phyloP scores from a whole-genome alignment of 2,888 invertebrate species.

The Drosophila niveifrons region DNA sequence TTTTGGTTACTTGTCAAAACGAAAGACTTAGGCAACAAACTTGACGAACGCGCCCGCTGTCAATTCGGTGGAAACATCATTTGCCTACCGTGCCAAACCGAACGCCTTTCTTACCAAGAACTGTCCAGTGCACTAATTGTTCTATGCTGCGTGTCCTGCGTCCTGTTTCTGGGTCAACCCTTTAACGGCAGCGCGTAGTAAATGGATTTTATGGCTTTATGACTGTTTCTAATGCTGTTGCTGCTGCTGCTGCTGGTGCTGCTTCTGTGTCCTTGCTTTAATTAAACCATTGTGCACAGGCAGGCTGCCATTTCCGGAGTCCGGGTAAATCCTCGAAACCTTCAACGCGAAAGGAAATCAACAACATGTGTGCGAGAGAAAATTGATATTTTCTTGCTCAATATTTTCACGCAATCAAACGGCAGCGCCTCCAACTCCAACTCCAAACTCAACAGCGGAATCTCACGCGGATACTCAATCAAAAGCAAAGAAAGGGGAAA shows the following conservation, averaged over 20 bases:
- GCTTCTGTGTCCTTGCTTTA: constrained; percentile 71
- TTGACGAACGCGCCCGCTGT: constrained; percentile 28
- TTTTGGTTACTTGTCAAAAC: constrained; percentile 28
- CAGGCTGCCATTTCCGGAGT: constrained; percentile 41
- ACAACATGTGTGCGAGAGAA: constrained; percentile 61
- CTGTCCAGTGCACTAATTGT: constrained; percentile 55
- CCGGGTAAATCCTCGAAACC: constrained; percentile 46
- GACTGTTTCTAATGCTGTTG: too few species aligned
- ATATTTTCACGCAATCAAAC: constrained; percentile 70
- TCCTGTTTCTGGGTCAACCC: constrained; percentile 51
- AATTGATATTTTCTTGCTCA: constrained; percentile 57
- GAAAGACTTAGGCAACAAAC: constrained; percentile 78
- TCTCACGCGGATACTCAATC: constrained; percentile 57
- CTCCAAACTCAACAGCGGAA: constrained; percentile 21
- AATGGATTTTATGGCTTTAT: constrained; percentile 71
- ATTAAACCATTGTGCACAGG: constrained; percentile 63
- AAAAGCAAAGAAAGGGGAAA: constrained; percentile 14
- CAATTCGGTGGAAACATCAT: constrained; percentile 48
- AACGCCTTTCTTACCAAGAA: constrained; percentile 31
- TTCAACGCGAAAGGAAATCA: constrained; percentile 29
- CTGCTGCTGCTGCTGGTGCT: too few species aligned
- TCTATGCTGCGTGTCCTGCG: constrained; percentile 1
- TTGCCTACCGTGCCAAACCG: constrained; percentile 66
- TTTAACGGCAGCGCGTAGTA: constrained; percentile 51
- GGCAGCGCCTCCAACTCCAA: constrained; percentile 40